A percentile compares a stretch with the other conserved stretches of the same genome.
Evolutionary conservation across 2,797 vertebrate genomes (phyloP).

Genomic region (Cygnus olor): DNA sequence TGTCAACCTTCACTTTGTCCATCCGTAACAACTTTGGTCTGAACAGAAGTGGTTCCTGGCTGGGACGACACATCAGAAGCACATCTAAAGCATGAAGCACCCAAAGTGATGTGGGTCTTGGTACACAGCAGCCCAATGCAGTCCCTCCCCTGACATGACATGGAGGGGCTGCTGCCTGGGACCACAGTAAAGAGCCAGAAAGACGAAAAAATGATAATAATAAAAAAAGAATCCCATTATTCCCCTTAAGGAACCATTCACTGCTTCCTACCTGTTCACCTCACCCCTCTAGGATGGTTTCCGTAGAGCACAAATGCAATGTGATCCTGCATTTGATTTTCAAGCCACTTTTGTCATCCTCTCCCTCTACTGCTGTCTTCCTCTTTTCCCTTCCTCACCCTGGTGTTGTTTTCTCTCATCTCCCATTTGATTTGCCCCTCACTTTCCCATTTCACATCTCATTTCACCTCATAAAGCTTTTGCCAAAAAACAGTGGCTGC

Average conservation of each 20-base stretch:
- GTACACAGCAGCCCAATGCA: rapidly evolving
- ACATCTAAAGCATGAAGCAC: neutral
- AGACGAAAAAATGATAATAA: neutral
- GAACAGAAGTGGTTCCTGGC: neutral
- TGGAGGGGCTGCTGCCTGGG: neutral
- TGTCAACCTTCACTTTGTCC: neutral
- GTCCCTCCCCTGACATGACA: too few species aligned
- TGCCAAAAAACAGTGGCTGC: neutral
- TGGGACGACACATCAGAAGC: neutral
- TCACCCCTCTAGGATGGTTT: neutral
- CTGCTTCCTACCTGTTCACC: neutral
- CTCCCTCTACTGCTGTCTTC: neutral
- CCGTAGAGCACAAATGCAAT: rapidly evolving
- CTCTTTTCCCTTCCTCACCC: neutral
- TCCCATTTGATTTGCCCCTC: neutral
- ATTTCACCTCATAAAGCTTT: neutral
- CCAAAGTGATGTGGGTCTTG: neutral
- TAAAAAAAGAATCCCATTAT: neutral
- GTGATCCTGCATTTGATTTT: neutral
- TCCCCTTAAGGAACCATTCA: neutral
- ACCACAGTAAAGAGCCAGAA: neutral
- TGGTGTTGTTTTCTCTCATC: neutral
- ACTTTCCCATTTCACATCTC: neutral
- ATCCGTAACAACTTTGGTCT: neutral
- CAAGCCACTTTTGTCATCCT: neutral